Evolutionary conservation across 2,888 invertebrate species (phyloP), one percentile per base, ranked within the genome.

Genomic region (Coenonympha arcania): DNA sequence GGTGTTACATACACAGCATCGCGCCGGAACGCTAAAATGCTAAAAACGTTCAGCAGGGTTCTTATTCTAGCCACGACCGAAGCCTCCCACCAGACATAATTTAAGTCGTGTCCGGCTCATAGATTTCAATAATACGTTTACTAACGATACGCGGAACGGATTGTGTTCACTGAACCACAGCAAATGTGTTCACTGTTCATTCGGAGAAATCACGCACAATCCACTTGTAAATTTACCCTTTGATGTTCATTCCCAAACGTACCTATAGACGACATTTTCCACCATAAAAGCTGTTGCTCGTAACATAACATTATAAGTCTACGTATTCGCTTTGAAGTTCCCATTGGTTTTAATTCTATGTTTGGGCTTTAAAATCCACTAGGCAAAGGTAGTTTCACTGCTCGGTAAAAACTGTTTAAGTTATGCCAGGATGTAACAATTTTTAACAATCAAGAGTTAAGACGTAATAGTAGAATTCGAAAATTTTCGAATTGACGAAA

Each of bases 131-230:
- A 18, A 4, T 33, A 3, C 13, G 2, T 15, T 11, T 6, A 19
- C 28, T 24, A 34, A 20, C n/a, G 31, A 24, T 44, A 19, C 24
- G 20, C 33, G 22, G 43, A 33, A 6, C 11, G 34, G 58, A 52
- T 55, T 54, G 47, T 47, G 54, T 52, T 56, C 61, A 59, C 49
- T 59, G 58, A 58, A 59, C 60, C 58, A 57, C 47, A 36, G 31
- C 54, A 43, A 52, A 56, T 57, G 48, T 57, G 59, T 58, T 60
- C 60, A 61, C 60, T 57, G 59, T 58, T 60, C 60, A 61, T 61
- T 60, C 54, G 55, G 57, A 52, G 55, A 58, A 56, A 61, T 57
- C 52, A 55, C 46, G 41, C 28, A 36, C 56, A 52, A 49, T 56
- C 49, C 37, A 43, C 41, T 51, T 50, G 53, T 50, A 41, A 46